These are phyloP conservation scores for Drosophila nigromelanica DNA, from an alignment of 1,140 invertebrate species.

Conservation along the genomic window DNA sequence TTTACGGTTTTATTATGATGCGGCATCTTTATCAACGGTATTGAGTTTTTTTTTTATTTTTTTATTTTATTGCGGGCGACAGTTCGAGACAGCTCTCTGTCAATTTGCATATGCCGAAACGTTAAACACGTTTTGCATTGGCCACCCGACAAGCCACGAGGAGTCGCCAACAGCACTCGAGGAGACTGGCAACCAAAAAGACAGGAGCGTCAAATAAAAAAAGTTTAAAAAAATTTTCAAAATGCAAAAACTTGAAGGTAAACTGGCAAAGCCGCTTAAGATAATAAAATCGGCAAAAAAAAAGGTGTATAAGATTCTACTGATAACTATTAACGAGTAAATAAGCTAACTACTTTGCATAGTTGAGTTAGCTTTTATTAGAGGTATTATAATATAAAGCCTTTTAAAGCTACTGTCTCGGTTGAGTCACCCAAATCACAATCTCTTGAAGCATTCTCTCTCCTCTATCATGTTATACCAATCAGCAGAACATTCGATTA, in stretches of 20 bases:
- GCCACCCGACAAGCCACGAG: constrained; percentile 26
- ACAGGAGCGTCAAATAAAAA: constrained; percentile 7
- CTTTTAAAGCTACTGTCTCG: not conserved
- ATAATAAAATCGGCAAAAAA: constrained; percentile 8
- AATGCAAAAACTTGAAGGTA: constrained; percentile 7
- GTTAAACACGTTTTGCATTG: constrained; percentile 44
- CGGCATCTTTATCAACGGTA: constrained; percentile 54
- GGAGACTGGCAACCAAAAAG: constrained; percentile 16
- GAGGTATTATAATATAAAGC: not conserved
- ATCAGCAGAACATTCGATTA: not conserved
- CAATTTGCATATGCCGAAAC: constrained; percentile 58
- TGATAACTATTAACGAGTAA: constrained; percentile 18
- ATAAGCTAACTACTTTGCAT: constrained; percentile 12
- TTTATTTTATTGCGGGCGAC: constrained; percentile 1
- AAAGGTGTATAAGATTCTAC: constrained; percentile 4
- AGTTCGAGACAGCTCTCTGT: constrained; percentile 27
- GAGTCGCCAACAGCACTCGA: not conserved
- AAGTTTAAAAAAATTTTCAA: not conserved
- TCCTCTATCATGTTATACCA: not conserved
- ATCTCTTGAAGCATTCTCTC: not conserved
- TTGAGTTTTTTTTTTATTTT: not conserved
- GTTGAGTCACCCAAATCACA: not conserved
- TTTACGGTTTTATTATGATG: constrained; percentile 70
- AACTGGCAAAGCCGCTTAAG: constrained; percentile 31
- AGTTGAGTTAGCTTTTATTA: constrained; percentile 3